Conservation (phyloP, 2,113 vertebrate species). For the Machaerirhynchus nigripectus region DNA sequence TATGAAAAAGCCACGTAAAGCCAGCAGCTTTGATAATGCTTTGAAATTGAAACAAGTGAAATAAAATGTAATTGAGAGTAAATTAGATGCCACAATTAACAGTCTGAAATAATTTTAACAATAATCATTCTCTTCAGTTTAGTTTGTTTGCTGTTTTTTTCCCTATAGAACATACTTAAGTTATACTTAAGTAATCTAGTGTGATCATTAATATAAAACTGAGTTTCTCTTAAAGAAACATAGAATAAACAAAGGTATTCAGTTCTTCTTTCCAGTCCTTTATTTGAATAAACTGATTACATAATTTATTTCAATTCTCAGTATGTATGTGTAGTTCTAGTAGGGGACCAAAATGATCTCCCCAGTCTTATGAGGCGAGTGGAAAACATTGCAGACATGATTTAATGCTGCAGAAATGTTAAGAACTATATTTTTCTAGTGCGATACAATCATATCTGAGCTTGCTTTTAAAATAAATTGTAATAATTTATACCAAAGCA, state of each 20-base stretch:
- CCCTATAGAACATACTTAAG: neutral
- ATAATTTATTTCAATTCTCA: neutral
- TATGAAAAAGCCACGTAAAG: constrained; percentile 15
- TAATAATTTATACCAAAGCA: neutral
- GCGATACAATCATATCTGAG: neutral
- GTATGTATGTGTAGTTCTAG: neutral
- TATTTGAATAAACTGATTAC: neutral
- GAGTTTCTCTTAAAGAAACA: neutral
- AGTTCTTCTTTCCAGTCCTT: neutral
- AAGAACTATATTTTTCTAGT: neutral
- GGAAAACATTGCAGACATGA: neutral
- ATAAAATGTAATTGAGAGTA: neutral
- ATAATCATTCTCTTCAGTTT: neutral
- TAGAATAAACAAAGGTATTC: neutral
- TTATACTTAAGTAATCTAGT: neutral
- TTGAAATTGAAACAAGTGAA: neutral
- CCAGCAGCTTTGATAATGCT: neutral
- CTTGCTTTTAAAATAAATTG: neutral
- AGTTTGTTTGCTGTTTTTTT: neutral
- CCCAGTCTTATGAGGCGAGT: neutral
- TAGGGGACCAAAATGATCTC: neutral
- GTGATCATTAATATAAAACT: neutral
- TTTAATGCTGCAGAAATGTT: neutral
- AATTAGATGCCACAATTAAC: neutral
- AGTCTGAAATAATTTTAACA: neutral